These are phyloP conservation scores for Exocentrus adspersus DNA, from an alignment of 2,888 invertebrate genomes.

Conservation along the genomic window DNA sequence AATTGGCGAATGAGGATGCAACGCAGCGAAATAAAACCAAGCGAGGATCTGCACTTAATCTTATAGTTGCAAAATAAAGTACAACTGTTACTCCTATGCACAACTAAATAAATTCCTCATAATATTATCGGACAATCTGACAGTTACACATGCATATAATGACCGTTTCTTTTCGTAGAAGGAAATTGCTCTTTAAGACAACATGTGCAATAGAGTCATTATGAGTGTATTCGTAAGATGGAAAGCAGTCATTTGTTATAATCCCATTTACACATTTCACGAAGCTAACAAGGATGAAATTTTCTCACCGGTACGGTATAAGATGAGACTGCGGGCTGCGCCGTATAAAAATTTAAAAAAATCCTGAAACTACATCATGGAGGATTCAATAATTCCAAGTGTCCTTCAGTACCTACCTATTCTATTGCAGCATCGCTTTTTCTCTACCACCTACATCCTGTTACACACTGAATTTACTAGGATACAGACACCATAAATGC, in stretches of 20 bases:
- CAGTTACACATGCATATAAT: slow-evolving; percentile 29
- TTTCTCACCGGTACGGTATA: background rate
- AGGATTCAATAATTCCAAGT: too few relatives aligned
- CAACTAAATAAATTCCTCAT: slow-evolving; percentile 30
- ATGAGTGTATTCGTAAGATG: slow-evolving; percentile 43
- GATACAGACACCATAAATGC: background rate
- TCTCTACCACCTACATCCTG: too few relatives aligned
- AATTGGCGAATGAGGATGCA: slow-evolving; percentile 2
- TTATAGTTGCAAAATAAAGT: slow-evolving; percentile 23
- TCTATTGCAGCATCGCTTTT: too few relatives aligned
- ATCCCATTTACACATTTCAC: slow-evolving; percentile 29
- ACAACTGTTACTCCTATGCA: slow-evolving; percentile 3
- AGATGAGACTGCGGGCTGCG: too few relatives aligned
- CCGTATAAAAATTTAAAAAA: too few relatives aligned
- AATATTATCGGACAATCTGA: slow-evolving; percentile 39
- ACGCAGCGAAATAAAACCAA: background rate
- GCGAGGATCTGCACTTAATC: slow-evolving; percentile 7
- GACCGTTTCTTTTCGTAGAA: slow-evolving; percentile 41
- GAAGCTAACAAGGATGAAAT: slow-evolving; percentile 33
- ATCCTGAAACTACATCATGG: too few relatives aligned
- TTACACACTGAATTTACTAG: background rate
- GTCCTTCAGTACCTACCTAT: too few relatives aligned
- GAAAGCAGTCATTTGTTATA: slow-evolving; percentile 36
- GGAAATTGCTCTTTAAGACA: slow-evolving; percentile 43
- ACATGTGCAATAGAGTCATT: slow-evolving; percentile 47